These are phyloP conservation scores for Thunnus thynnus DNA, from an alignment of 2,113 vertebrate genomes.

Conservation along the genomic window DNA sequence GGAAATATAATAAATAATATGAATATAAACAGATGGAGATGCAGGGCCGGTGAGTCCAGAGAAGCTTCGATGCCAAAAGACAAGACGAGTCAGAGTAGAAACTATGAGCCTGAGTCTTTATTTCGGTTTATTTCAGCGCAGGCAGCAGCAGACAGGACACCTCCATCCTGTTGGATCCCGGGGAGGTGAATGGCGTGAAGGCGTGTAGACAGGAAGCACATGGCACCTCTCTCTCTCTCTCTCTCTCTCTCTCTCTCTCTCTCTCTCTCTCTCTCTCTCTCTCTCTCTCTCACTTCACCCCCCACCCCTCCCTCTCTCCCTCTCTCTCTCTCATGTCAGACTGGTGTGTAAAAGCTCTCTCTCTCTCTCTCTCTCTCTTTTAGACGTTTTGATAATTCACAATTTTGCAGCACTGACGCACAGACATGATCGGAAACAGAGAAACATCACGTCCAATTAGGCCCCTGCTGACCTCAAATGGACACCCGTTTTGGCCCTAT, in stretches of 20 bases:
- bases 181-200: constrained; percentile 71
- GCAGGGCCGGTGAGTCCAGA: constrained; percentile 34
- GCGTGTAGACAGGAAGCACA: constrained; percentile 82
- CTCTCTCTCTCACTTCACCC: constrained; percentile 35
- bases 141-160: constrained; percentile 70
- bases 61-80: background rate
- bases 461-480: constrained; percentile 27
- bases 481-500: background rate
- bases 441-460: constrained; percentile 23
- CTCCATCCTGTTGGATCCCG: constrained; percentile 82
- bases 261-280: too few species aligned
- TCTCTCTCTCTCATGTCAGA: constrained; percentile 63
- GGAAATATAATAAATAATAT: constrained; percentile 23
- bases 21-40: constrained; percentile 11
- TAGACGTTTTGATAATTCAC: constrained; percentile 18
- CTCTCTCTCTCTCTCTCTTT: constrained; percentile 1
- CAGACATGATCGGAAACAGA: constrained; percentile 43
- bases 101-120: constrained; percentile 44
- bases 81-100: background rate
- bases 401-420: constrained; percentile 22
- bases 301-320: constrained; percentile 69
- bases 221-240: constrained; percentile 81
- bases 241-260: constrained; percentile 65
- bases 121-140: constrained; percentile 64
- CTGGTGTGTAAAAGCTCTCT: constrained; percentile 53